A percentile compares a stretch with the other conserved stretches of the same genome.
These are phyloP conservation scores for Labrus mixtus DNA, from an alignment of 2,113 vertebrate species.

Conservation along the genomic window DNA sequence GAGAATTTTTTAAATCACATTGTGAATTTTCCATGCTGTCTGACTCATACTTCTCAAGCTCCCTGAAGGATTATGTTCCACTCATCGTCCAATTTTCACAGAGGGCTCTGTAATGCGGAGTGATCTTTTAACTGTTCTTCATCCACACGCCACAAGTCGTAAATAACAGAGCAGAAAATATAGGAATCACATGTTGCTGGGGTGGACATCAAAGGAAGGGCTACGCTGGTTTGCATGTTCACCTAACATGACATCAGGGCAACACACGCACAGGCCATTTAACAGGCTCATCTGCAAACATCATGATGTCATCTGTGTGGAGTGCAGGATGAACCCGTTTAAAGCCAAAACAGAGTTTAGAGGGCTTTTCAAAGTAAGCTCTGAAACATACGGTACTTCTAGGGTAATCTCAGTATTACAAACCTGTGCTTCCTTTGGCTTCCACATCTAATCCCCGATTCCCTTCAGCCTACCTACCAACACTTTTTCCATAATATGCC, in stretches of 20 bases:
- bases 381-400: conserved; percentile 27
- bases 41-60: conserved; percentile 78
- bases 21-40: conserved; percentile 80
- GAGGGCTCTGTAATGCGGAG: conserved; percentile 62
- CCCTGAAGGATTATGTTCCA: conserved; percentile 74
- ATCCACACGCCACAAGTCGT: conserved; percentile 75
- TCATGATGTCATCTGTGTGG: conserved; percentile 74
- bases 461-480: not conserved
- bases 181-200: conserved; percentile 77
- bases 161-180: conserved; percentile 77
- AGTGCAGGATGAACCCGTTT: conserved; percentile 69
- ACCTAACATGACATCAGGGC: conserved; percentile 69
- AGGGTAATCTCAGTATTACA: conserved; percentile 38
- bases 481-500: not conserved
- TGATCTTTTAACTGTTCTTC: conserved; percentile 69
- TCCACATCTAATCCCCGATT: conserved; percentile 7
- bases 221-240: conserved; percentile 69
- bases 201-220: conserved; percentile 71
- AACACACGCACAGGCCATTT: conserved; percentile 71
- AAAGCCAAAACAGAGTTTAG: conserved; percentile 44
- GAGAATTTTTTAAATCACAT: conserved; percentile 74
- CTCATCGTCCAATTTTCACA: conserved; percentile 71
- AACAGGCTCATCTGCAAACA: conserved; percentile 75
- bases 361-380: conserved; percentile 48
- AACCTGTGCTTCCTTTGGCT: conserved; percentile 29